Evolutionary conservation across 2,797 vertebrate species (phyloP).

Genomic region (Diplodus sargus): DNA sequence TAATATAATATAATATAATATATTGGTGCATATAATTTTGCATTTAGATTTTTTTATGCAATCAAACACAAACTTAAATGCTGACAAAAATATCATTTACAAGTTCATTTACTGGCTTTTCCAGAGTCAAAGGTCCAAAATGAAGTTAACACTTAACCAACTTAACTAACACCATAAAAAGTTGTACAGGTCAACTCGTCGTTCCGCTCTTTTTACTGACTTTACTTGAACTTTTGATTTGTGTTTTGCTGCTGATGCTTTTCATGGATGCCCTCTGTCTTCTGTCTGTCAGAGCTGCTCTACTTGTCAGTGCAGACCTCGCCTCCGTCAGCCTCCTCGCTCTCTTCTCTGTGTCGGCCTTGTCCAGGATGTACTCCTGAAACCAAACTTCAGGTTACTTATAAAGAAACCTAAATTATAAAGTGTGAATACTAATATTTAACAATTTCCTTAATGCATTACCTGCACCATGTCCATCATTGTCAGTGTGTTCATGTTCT

Average conservation of each 20-base stretch:
- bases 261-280: slow-evolving; percentile 56
- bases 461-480: slow-evolving; percentile 88
- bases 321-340: slow-evolving; percentile 62
- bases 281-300: slow-evolving; percentile 58
- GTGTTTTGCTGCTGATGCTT: slow-evolving; percentile 69
- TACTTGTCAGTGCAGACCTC: slow-evolving; percentile 46
- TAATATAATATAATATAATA: no score
- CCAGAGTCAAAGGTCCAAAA: not conserved
- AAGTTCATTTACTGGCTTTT: not conserved
- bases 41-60: slow-evolving; percentile 9
- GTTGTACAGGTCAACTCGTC: slow-evolving; percentile 41
- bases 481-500: slow-evolving; percentile 68
- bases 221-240: slow-evolving; percentile 77
- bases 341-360: slow-evolving; percentile 73
- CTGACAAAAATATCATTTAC: not conserved
- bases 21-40: not conserved
- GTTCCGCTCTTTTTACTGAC: slow-evolving; percentile 68
- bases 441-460: slow-evolving; percentile 9
- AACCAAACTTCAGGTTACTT: slow-evolving; percentile 21
- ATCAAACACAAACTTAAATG: not conserved
- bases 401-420: not conserved
- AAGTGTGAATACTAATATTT: not conserved
- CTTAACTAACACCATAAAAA: not conserved
- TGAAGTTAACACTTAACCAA: not conserved
- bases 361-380: slow-evolving; percentile 87